Evolutionary conservation across 2,113 vertebrate genomes (phyloP).

Genomic region (Xiphias gladius): DNA sequence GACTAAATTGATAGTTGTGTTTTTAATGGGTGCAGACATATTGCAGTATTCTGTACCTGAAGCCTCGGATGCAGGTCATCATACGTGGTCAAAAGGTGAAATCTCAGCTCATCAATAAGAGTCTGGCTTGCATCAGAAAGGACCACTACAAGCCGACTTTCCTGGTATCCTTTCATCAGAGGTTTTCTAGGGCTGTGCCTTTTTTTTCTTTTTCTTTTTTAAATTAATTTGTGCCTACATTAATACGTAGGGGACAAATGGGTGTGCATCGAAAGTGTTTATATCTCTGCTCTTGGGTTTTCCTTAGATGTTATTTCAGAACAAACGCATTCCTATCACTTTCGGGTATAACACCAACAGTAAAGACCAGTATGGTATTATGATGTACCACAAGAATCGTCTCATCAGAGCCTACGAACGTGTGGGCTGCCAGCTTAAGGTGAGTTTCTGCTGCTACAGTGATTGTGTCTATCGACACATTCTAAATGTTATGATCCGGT

Average conservation of each 20-base stretch:
- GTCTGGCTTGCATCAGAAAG: conserved; percentile 87
- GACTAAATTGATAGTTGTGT: neutral
- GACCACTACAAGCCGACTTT: conserved; percentile 92
- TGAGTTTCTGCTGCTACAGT: conserved; percentile 66
- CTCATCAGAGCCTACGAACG: conserved; percentile 97
- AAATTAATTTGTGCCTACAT: too few species aligned
- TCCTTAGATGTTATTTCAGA: conserved; percentile 69
- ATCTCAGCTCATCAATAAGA: conserved; percentile 94
- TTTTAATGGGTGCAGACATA: conserved; percentile 86
- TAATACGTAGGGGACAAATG: neutral
- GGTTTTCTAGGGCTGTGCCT: neutral
- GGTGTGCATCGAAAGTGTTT: neutral
- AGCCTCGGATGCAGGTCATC: conserved; percentile 95
- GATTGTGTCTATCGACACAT: neutral
- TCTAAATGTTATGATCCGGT: neutral
- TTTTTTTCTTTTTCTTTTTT: neutral
- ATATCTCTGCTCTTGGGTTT: neutral
- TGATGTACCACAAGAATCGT: conserved; percentile 98
- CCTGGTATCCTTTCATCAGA: conserved; percentile 89
- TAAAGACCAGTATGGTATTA: conserved; percentile 96
- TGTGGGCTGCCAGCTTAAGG: conserved; percentile 93
- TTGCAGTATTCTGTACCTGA: conserved; percentile 96
- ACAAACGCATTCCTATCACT: conserved; percentile 88
- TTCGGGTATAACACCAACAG: conserved; percentile 98
- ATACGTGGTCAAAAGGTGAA: conserved; percentile 93